Percentiles rank a stretch among this genome's conserved stretches.
phyloP scores from a whole-genome alignment of 2,113 vertebrate genomes.

The Cephalopterus ornatus region DNA sequence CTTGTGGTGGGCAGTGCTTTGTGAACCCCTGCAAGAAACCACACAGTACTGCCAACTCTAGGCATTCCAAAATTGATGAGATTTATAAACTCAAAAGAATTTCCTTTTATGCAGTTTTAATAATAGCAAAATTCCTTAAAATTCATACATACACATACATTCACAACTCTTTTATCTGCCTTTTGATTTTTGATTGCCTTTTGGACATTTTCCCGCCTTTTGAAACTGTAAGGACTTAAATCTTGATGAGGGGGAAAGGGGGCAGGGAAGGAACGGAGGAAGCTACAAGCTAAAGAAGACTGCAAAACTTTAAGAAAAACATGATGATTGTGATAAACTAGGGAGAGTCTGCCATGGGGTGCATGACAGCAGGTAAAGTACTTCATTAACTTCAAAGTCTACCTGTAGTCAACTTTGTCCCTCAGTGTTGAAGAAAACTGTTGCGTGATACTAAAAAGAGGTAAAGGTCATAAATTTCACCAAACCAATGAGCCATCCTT shows the following conservation, averaged over 20 bases:
- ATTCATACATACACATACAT: not conserved
- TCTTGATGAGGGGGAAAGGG: not conserved
- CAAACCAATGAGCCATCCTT: too few relatives aligned
- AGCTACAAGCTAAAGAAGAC: not conserved
- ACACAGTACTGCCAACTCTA: not conserved
- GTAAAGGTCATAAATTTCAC: too few relatives aligned
- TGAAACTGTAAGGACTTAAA: not conserved
- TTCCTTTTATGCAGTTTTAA: not conserved
- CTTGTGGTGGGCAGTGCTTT: not conserved
- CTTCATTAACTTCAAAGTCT: not conserved
- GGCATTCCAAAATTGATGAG: not conserved
- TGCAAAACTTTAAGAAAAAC: not conserved
- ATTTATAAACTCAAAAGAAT: not conserved
- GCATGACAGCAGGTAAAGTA: not conserved
- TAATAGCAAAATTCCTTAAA: not conserved
- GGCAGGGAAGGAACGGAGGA: not conserved
- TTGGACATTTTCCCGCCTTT: not conserved
- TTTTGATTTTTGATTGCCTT: not conserved
- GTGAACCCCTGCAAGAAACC: not conserved
- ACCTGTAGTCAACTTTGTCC: not conserved
- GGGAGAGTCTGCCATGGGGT: not conserved
- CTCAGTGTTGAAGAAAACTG: too few relatives aligned
- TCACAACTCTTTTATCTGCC: not conserved
- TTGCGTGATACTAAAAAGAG: too few relatives aligned
- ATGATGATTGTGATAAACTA: not conserved